phyloP scores from a whole-genome alignment of 2,888 invertebrate genomes.

The Athalia rosae region DNA sequence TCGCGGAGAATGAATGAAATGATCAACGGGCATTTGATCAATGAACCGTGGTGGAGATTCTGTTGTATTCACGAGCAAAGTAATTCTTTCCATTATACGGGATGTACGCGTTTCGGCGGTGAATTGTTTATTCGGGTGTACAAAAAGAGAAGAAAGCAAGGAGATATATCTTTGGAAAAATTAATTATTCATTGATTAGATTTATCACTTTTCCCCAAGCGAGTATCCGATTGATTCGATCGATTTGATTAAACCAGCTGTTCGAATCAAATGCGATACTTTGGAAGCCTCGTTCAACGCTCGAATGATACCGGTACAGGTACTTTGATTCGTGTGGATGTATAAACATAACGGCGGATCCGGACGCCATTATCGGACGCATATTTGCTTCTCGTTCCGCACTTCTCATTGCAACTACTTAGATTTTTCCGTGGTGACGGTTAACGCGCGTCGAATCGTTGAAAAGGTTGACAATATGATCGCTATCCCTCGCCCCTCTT shows the following conservation, averaged over 20 bases:
- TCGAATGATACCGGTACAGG: too few species aligned
- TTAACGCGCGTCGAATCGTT: constrained; percentile 70
- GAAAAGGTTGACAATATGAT: constrained; percentile 67
- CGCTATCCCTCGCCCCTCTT: constrained; percentile 50
- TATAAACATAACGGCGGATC: not conserved
- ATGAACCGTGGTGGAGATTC: constrained; percentile 54
- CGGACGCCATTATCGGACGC: not conserved
- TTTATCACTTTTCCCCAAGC: too few species aligned
- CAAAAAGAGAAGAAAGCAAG: too few species aligned
- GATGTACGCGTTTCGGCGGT: constrained; percentile 15
- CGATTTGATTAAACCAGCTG: too few species aligned
- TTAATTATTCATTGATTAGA: too few species aligned
- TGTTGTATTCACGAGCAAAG: constrained; percentile 42
- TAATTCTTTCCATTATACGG: not conserved
- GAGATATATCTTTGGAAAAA: too few species aligned
- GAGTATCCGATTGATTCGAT: too few species aligned
- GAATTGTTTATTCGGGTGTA: constrained; percentile 48
- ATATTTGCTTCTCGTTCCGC: not conserved
- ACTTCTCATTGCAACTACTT: constrained; percentile 20
- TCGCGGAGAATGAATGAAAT: constrained; percentile 59
- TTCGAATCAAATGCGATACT: too few species aligned
- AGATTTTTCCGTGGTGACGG: constrained; percentile 50
- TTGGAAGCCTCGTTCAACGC: too few species aligned
- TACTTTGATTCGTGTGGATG: too few species aligned
- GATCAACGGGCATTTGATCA: constrained; percentile 52